Percentiles rank a stretch among this genome's conserved stretches.
Conservation (phyloP, 2,797 vertebrate genomes). For the Streptopelia turtur region DNA sequence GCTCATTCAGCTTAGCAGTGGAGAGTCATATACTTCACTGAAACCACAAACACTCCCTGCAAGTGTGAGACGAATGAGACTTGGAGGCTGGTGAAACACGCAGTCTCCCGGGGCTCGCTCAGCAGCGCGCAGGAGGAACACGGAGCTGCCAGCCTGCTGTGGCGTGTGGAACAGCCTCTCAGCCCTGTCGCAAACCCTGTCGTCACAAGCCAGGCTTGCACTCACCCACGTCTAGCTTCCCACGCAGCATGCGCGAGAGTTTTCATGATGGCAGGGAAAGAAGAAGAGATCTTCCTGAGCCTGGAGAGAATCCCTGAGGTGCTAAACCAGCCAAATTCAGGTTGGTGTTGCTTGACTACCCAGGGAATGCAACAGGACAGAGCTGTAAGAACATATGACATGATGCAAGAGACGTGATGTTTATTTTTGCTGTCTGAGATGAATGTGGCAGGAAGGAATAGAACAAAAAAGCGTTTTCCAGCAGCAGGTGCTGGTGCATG, state of each 20-base stretch:
- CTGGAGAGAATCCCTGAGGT: neutral
- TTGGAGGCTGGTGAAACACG: neutral
- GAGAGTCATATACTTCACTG: neutral
- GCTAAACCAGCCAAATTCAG: neutral
- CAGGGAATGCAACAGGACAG: neutral
- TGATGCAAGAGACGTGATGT: neutral
- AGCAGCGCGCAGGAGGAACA: neutral
- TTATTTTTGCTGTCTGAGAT: neutral
- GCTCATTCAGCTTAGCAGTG: neutral
- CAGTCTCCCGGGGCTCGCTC: neutral
- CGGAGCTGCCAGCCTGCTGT: neutral
- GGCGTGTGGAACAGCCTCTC: neutral
- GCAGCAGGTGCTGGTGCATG: neutral
- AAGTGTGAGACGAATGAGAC: neutral
- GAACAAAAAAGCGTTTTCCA: neutral
- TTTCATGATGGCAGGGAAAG: neutral
- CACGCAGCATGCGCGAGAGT: accelerated
- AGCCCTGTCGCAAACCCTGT: neutral
- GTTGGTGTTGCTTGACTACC: neutral
- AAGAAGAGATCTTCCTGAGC: neutral
- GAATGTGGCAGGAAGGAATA: neutral
- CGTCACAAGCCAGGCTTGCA: neutral
- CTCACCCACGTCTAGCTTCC: neutral
- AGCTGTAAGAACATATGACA: neutral
- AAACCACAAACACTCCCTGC: neutral